Conservation (phyloP, 2,113 vertebrate species). For the Sitta europaea region DNA sequence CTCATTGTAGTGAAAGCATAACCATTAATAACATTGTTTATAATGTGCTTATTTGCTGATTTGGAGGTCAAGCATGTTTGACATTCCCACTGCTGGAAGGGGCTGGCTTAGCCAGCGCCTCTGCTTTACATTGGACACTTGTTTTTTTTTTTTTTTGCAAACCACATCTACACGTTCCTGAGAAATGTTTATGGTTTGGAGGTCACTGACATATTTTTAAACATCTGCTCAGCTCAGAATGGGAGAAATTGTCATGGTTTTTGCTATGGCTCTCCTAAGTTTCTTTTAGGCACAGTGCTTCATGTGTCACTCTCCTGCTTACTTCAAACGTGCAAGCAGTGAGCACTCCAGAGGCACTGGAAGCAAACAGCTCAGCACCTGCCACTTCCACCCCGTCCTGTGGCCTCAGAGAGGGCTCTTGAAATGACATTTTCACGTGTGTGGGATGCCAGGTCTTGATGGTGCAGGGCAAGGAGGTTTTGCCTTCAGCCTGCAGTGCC, state of each 20-base stretch:
- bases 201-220: slow-evolving; percentile 54
- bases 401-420: background rate
- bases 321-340: background rate
- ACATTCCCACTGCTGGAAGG: slow-evolving; percentile 50
- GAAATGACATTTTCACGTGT: background rate
- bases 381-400: background rate
- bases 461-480: background rate
- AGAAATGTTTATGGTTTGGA: slow-evolving; percentile 62
- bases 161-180: slow-evolving; percentile 27
- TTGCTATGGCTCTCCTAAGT: background rate
- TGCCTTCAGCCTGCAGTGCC: background rate
- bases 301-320: background rate
- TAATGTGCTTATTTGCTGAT: slow-evolving; percentile 67
- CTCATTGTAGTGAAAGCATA: slow-evolving; percentile 21
- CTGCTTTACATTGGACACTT: slow-evolving; percentile 4
- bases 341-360: background rate
- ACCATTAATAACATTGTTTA: slow-evolving; percentile 64
- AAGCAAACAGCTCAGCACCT: slow-evolving; percentile 13
- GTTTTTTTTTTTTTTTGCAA: background rate
- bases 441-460: background rate
- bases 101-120: slow-evolving; percentile 6
- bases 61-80: slow-evolving; percentile 69
- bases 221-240: slow-evolving; percentile 56
- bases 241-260: slow-evolving; percentile 27
- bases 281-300: background rate